Evolutionary conservation across 1,140 invertebrate species (phyloP), one percentile per base, ranked within the genome.

Genomic region (Paralvinella palmiformis): DNA sequence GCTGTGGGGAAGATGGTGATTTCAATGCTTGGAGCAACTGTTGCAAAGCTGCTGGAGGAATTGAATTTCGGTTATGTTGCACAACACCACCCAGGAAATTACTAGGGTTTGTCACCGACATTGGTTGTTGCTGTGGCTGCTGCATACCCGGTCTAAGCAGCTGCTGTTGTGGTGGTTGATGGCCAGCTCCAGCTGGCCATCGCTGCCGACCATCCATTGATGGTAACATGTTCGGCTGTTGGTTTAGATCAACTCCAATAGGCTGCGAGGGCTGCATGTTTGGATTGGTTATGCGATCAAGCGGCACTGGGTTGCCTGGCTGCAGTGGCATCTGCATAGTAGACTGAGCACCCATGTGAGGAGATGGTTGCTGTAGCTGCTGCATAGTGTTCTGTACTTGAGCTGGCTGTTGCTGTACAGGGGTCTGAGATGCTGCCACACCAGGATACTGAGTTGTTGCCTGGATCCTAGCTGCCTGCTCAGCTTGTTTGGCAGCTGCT

Each of bases 1-100:
- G 92, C 71, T 96, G 92, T 53, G 89, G 90, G n/a, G 89, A 89
- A 63, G 87, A 88, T 17, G 92, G 92, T 72, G 89, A 91, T 71
- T 91, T 88, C 31, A 97, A 83, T 41, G 92, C 94, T 60, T 89
- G 86, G 85, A 97, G 88, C 17, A 97, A 85, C 76, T 94, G 91
- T 67, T 94, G 90, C 36, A 96, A 79, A 32, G 91, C 90, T 72
- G 90, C 88, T 36, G 52, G 63, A 20, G 56, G n/a, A 7, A 35
- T 63, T 24, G 67, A 45, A 22, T 65, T 41, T 10, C 36, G 64
- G 62, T 36, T 17, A 2, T 56, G 52, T 36, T 33, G 22, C 10
- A 24, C 41, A 35, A 60, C 36, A 22, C 32, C 52, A 31, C 22
- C 33, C n/a, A 22, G 31, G 13, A 35, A 37, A n/a, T 32, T 22